Base-by-base conservation (phyloP, 2,113 vertebrate species). In the Cynoglossus semilaevis region DNA sequence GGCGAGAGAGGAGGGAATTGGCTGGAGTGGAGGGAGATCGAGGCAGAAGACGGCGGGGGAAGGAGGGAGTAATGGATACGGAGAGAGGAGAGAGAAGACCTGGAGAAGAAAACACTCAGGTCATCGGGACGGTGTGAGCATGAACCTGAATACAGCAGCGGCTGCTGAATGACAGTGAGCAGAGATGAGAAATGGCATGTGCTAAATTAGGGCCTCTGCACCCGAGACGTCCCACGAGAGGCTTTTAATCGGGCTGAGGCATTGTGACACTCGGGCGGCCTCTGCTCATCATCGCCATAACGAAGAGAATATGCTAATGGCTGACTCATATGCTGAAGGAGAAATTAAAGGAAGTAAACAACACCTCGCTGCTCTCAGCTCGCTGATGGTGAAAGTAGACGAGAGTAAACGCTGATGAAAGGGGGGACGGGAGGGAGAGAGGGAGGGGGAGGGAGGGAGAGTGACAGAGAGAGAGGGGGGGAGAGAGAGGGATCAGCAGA, bases 161-260 rank as follows among this genome's bases (percentile, higher is more conserved):
- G 37, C 45, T 18, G 47, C 49, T 82, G 70, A 76, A 72, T 74
- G 81, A 82, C 77, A 85, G 68, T 29, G 63, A 58, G 48, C n/a
- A 67, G 52, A 77, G 76, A 87, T 86, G 85, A 88, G 72, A 76
- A 87, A 84, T 85, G 82, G 44, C 84, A 70, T 74, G 72, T 85
- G 79, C 67, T 79, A 84, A 86, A 84, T 69, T 42, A 41, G 42
- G n/a, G 42, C 29, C 49, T 55, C 68, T 78, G 70, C 29, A 46
- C 34, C 67, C 12, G 29, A 72, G 69, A 67, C 59, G 50, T 85
- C 83, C 84, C 76, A 34, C 9, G 80, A 76, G 86, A 76, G 60
- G 19, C 15, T 66, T 73, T 58, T 74, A 79, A 87, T 80, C 84
- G 75, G 63, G 66, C 70, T 72, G 74, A 82, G 64, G 59, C 81